Base-by-base conservation (phyloP, 2,797 vertebrate genomes). In the Echiichthys vipera region DNA sequence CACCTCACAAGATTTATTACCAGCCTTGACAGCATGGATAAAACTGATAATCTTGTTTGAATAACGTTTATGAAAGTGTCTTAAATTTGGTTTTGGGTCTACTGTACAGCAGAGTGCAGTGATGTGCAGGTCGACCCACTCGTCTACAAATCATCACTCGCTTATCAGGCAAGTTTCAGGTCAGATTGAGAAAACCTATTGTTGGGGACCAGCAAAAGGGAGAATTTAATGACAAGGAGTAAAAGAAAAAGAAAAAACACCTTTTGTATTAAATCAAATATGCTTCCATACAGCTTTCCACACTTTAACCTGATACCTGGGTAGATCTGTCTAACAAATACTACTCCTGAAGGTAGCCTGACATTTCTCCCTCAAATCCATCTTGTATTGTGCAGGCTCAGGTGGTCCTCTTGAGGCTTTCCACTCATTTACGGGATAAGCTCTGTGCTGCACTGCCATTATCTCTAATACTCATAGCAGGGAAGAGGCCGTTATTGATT, bases 341-440 rank as follows among this genome's bases (percentile, higher is more conserved):
- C 1, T 14, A n/a, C n/a, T n/a, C n/a, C n/a, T n/a, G n/a, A n/a
- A n/a, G 11, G 1, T 29, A 53, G 20, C 12, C 20, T 45, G 61
- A 63, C 40, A 27, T 58, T 54, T 63, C 7, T 42, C 11, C 46
- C 50, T 65, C 14, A 42, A 61, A 47, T 71, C 47, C 37, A 65
- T 49, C 11, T 25, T 37, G 39, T 30, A 30, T 24, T 29, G 36
- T 57, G 20, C 11, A 53, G 40, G 51, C n/a, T 50, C 50, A 59
- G 53, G 37, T 20, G 2, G 14, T 53, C n/a, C 0, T 42, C 49
- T 74, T 30, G 4, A 65, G 34, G 59, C 71, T 62, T 56, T 65
- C 56, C 40, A 39, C 51, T 59, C 62, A 74, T 66, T 68, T 69
- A 66, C 64, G 65, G 49, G 65, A 78, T 53, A 62, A 77, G 47